Evolutionary conservation across 1,140 invertebrate species (phyloP).

Genomic region (Platyscapa corneri): DNA sequence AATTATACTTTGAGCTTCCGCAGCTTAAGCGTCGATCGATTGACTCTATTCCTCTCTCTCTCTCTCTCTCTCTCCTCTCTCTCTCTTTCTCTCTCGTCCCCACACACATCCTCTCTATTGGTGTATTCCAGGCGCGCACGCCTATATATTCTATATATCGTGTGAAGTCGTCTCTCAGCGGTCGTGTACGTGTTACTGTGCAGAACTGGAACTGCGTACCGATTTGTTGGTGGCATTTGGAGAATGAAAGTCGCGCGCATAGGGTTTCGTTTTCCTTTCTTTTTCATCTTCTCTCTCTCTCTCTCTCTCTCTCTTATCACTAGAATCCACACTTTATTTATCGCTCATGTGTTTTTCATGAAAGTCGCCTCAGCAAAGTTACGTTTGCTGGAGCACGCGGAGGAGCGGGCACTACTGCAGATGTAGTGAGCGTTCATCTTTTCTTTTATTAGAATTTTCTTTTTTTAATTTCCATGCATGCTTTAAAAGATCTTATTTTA

Average conservation of each 20-base stretch:
- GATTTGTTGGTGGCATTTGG: constrained; percentile 16
- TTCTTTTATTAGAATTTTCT: neutral
- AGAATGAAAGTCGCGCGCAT: neutral
- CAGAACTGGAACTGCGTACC: neutral
- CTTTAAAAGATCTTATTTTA: neutral
- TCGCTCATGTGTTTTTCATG: constrained; percentile 48
- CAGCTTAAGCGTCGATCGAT: constrained; percentile 43
- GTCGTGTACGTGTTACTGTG: neutral
- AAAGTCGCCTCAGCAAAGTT: constrained; percentile 42
- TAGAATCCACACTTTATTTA: constrained; percentile 47
- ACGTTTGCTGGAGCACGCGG: constrained; percentile 10
- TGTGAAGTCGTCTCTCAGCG: neutral
- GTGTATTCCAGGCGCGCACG: neutral
- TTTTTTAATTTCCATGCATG: neutral
- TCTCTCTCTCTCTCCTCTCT: constrained; percentile 3
- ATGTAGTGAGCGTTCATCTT: neutral
- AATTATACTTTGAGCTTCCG: constrained; percentile 24
- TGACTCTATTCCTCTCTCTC: neutral
- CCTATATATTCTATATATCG: neutral
- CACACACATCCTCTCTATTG: too few species aligned
- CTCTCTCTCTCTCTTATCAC: constrained; percentile 29
- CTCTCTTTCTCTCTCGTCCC: constrained; percentile 1
- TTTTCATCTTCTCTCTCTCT: constrained; percentile 35
- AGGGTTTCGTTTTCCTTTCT: neutral
- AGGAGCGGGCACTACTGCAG: constrained; percentile 17